Evolutionary conservation across 1,140 invertebrate genomes (phyloP).

Genomic region (Olivierus martensii): DNA sequence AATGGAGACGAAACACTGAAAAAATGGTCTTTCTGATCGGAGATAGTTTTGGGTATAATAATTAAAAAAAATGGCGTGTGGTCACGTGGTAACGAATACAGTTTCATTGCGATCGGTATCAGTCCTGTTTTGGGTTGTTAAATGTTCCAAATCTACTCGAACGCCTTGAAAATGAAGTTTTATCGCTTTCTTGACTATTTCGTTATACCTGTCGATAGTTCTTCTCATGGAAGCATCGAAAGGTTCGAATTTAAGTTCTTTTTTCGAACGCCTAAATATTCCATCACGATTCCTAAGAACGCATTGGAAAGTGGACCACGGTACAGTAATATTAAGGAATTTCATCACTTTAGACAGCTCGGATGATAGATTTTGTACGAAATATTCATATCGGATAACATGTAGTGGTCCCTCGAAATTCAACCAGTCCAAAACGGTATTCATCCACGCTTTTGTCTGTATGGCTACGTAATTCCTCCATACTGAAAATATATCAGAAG

Average conservation of each 20-base stretch:
- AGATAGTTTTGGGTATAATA: too few species aligned
- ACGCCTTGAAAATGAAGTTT: slow-evolving; percentile 5
- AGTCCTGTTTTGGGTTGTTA: too few species aligned
- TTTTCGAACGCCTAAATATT: slow-evolving; percentile 49
- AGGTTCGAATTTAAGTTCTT: slow-evolving; percentile 48
- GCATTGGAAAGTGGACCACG: slow-evolving; percentile 23
- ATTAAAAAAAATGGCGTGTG: too few species aligned
- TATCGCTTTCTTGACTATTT: slow-evolving; percentile 2
- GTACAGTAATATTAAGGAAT: slow-evolving; percentile 36
- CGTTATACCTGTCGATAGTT: background rate
- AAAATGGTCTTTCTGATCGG: too few species aligned
- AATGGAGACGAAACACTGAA: too few species aligned
- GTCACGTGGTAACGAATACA: too few species aligned
- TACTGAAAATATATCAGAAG: slow-evolving; percentile 35
- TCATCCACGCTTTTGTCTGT: slow-evolving; percentile 50
- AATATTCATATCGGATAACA: slow-evolving; percentile 52
- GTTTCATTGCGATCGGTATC: too few species aligned
- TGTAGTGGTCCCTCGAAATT: slow-evolving; percentile 51
- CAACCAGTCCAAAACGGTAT: slow-evolving; percentile 51
- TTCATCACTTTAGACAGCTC: slow-evolving; percentile 42
- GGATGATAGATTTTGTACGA: slow-evolving; percentile 44
- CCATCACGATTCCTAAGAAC: slow-evolving; percentile 39
- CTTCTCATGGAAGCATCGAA: slow-evolving; percentile 26
- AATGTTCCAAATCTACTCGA: too few species aligned
- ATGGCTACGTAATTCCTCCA: slow-evolving; percentile 52